phyloP scores from a whole-genome alignment of 2,797 vertebrate species.

The Discoglossus pictus region DNA sequence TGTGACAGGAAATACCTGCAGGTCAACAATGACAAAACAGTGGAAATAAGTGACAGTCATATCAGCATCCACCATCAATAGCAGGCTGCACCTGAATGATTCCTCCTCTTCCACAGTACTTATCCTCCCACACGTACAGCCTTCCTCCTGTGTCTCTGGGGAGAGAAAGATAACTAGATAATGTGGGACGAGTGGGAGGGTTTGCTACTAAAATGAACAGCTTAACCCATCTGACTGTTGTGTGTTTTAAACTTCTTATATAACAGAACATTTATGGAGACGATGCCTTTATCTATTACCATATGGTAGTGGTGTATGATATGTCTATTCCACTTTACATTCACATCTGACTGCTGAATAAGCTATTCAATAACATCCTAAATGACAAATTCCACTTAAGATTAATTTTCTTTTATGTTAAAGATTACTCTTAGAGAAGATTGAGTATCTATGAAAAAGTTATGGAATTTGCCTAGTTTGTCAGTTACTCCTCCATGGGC shows the following conservation, averaged over 20 bases:
- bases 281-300: too few species aligned
- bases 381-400: too few species aligned
- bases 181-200: neutral
- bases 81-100: slow-evolving; percentile 30
- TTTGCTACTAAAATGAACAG: slow-evolving; percentile 1
- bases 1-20: neutral
- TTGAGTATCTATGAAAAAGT: too few species aligned
- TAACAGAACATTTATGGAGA: too few species aligned
- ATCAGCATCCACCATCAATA: slow-evolving; percentile 9
- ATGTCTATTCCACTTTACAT: too few species aligned
- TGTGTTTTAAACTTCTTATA: neutral
- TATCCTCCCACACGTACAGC: slow-evolving; percentile 35
- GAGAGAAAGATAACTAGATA: slow-evolving; percentile 3
- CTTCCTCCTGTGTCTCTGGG: slow-evolving; percentile 12
- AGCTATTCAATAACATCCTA: too few species aligned
- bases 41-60: slow-evolving; percentile 19
- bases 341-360: too few species aligned
- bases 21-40: neutral
- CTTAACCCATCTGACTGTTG: slow-evolving; percentile 11
- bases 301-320: too few species aligned
- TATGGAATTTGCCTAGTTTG: too few species aligned
- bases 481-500: too few species aligned
- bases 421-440: too few species aligned
- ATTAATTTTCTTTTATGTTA: too few species aligned
- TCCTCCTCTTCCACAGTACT: slow-evolving; percentile 21